A percentile compares a stretch with the other conserved stretches of the same genome.
Conservation (phyloP, 2,797 vertebrate species). For the Cryptoprocta ferox region DNA sequence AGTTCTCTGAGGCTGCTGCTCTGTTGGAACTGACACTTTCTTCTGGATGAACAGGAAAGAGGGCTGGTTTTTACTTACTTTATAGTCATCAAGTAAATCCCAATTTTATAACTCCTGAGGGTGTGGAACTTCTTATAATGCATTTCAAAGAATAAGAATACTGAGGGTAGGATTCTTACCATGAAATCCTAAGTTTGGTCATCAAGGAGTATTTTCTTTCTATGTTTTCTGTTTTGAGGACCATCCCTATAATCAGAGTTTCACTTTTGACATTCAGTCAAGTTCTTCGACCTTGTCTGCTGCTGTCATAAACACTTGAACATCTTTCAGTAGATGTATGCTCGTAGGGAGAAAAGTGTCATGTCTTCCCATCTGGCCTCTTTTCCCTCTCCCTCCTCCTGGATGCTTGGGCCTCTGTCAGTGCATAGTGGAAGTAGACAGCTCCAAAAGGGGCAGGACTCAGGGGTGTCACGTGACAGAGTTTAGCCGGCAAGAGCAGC, state of each 20-base stretch:
- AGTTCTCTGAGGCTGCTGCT: neutral
- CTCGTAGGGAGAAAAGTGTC: neutral
- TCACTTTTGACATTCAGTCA: constrained; percentile 23
- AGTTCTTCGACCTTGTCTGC: neutral
- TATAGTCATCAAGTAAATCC: neutral
- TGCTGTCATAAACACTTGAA: neutral
- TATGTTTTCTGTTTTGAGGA: neutral
- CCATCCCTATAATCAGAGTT: neutral
- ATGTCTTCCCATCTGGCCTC: neutral
- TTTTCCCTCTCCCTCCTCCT: neutral
- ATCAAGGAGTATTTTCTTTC: neutral
- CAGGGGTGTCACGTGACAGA: neutral
- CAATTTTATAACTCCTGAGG: neutral
- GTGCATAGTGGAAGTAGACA: neutral
- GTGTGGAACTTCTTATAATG: neutral
- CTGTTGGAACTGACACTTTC: neutral
- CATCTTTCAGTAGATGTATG: neutral
- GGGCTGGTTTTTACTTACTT: neutral
- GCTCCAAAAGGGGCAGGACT: neutral
- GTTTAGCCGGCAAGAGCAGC: neutral
- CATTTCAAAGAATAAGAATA: neutral
- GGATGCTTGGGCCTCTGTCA: neutral
- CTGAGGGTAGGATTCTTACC: neutral
- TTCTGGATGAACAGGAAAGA: neutral
- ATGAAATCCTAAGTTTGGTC: neutral